Evolutionary conservation across 2,888 invertebrate genomes (phyloP).

Genomic region (Danaus chrysippus): DNA sequence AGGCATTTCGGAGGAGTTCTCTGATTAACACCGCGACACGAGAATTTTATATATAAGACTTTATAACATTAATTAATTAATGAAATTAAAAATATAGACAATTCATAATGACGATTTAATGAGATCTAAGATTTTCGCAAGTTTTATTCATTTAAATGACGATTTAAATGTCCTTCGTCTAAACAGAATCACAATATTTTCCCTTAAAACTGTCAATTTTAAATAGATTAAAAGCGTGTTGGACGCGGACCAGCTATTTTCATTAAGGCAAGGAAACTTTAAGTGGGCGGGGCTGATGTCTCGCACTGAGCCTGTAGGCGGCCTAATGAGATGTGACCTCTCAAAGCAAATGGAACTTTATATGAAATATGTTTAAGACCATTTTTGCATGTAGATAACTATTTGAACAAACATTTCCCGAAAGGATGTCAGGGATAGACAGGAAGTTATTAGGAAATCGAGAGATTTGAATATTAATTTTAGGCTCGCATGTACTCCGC

Average conservation of each 20-base stretch:
- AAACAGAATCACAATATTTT: constrained; percentile 13
- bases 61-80: too few relatives aligned
- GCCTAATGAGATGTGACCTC: constrained; percentile 48
- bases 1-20: too few relatives aligned
- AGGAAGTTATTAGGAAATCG: constrained; percentile 39
- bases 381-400: constrained; percentile 24
- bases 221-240: constrained; percentile 38
- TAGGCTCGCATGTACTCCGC: constrained; percentile 16
- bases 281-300: constrained; percentile 50
- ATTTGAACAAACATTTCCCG: constrained; percentile 34
- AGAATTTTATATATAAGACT: too few relatives aligned
- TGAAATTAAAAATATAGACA: too few relatives aligned
- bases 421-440: constrained; percentile 39
- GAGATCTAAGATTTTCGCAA: too few relatives aligned
- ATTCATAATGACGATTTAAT: too few relatives aligned
- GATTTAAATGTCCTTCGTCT: too few relatives aligned
- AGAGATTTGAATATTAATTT: constrained; percentile 33
- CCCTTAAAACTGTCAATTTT: constrained; percentile 21
- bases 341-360: constrained; percentile 45
- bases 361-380: constrained; percentile 35
- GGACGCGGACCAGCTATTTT: constrained; percentile 41
- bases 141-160: too few relatives aligned
- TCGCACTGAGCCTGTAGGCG: constrained; percentile 46
- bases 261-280: constrained; percentile 41
- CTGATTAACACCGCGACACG: too few relatives aligned